These are phyloP conservation scores for Pycnonotus jocosus DNA, from an alignment of 2,113 vertebrate species.

Conservation along the genomic window DNA sequence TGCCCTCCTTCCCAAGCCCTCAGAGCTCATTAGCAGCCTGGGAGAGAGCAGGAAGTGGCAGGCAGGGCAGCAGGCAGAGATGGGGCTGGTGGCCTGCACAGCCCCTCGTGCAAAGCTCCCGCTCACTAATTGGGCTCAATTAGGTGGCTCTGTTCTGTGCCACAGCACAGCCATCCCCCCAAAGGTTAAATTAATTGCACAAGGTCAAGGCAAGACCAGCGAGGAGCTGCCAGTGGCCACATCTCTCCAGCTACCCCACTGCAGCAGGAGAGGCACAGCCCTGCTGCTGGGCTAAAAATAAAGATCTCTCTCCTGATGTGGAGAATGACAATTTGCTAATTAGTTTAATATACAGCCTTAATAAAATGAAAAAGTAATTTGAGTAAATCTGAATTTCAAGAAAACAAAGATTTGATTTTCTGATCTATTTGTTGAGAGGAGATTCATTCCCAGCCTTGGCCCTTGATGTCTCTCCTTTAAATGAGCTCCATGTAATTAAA, in stretches of 20 bases:
- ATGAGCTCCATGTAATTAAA: slow-evolving; percentile 50
- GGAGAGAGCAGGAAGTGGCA: neutral
- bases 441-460: slow-evolving; percentile 12
- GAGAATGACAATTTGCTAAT: slow-evolving; percentile 62
- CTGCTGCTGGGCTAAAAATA: slow-evolving; percentile 58
- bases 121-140: slow-evolving; percentile 53
- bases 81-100: neutral
- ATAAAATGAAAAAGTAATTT: slow-evolving; percentile 60
- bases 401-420: slow-evolving; percentile 70
- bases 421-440: slow-evolving; percentile 54
- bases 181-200: slow-evolving; percentile 38
- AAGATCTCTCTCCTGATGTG: slow-evolving; percentile 45
- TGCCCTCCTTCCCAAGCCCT: neutral
- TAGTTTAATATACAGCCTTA: slow-evolving; percentile 66
- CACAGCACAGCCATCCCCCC: neutral
- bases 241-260: neutral
- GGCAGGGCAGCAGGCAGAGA: neutral
- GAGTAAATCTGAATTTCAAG: slow-evolving; percentile 64
- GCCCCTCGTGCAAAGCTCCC: neutral
- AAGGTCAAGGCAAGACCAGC: slow-evolving; percentile 29
- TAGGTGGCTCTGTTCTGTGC: slow-evolving; percentile 1
- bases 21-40: neutral
- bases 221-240: neutral
- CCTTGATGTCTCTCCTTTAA: slow-evolving; percentile 47
- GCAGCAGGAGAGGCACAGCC: neutral